Percentiles rank a stretch among this genome's conserved stretches.
These are phyloP conservation scores for Lateolabrax maculatus DNA, from an alignment of 2,797 vertebrate genomes.

Conservation along the genomic window DNA sequence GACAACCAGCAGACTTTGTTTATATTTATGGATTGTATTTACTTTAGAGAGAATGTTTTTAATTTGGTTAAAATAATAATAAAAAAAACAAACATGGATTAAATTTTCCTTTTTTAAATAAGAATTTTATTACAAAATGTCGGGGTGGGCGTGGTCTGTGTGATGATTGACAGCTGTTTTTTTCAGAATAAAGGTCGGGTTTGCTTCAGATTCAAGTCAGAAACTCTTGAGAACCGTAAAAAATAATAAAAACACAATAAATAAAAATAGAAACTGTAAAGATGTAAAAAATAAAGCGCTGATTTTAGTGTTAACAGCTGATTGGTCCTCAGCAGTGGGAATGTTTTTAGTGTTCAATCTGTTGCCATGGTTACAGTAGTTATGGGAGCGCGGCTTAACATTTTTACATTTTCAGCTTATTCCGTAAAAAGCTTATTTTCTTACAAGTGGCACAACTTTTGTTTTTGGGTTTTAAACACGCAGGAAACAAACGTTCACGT, in stretches of 20 bases:
- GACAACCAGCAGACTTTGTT: slow-evolving; percentile 6
- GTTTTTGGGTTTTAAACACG: too few relatives aligned
- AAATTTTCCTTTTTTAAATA: not conserved
- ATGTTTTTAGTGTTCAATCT: slow-evolving; percentile 9
- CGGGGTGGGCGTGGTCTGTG: slow-evolving; percentile 34
- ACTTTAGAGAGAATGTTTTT: too few relatives aligned
- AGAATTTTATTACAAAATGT: not conserved
- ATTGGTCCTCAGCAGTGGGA: not conserved
- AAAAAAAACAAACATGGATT: too few relatives aligned
- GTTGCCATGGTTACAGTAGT: slow-evolving; percentile 30
- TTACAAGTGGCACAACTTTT: too few relatives aligned
- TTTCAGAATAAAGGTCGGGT: slow-evolving; percentile 25
- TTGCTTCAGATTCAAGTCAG: not conserved
- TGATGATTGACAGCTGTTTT: not conserved
- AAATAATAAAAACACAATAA: slow-evolving; percentile 44
- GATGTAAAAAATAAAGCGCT: not conserved
- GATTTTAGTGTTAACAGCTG: slow-evolving; percentile 22
- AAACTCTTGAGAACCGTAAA: slow-evolving; percentile 1
- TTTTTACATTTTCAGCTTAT: slow-evolving; percentile 3
- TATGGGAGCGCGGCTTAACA: not conserved
- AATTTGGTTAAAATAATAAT: too few relatives aligned
- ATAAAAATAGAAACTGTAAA: slow-evolving; percentile 9
- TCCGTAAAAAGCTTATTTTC: not conserved
- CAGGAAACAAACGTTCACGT: too few relatives aligned
- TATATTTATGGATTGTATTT: too few relatives aligned